Percentiles rank a stretch among this genome's conserved stretches.
phyloP scores from a whole-genome alignment of 2,797 vertebrate genomes.

The Poecilia wingei region DNA sequence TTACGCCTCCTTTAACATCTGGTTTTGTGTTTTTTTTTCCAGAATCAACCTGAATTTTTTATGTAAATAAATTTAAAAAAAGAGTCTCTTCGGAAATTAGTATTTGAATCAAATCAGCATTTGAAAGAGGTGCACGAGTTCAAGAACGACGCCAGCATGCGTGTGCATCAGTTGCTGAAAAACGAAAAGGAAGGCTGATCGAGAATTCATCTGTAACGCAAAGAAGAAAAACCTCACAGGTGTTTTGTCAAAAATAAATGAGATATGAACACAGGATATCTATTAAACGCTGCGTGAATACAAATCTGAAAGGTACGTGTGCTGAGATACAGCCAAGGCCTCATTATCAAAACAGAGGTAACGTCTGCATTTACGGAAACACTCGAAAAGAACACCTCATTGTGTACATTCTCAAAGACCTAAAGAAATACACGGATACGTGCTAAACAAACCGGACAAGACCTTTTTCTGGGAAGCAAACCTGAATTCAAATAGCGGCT shows the following conservation, averaged over 20 bases:
- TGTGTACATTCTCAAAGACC: neutral
- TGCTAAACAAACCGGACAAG: constrained; percentile 32
- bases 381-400: neutral
- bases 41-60: constrained; percentile 13
- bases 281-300: neutral
- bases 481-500: constrained; percentile 50
- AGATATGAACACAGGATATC: neutral
- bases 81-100: constrained; percentile 30
- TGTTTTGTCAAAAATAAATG: constrained; percentile 22
- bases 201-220: neutral
- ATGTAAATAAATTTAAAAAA: neutral
- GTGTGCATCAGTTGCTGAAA: neutral
- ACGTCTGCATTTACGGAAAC: constrained; percentile 6
- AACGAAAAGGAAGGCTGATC: neutral
- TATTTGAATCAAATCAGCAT: constrained; percentile 35
- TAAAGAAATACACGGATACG: constrained; percentile 13
- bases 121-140: constrained; percentile 31
- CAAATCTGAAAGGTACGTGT: constrained; percentile 1
- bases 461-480: constrained; percentile 35
- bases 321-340: neutral
- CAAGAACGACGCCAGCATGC: constrained; percentile 1
- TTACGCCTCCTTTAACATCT: neutral
- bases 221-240: constrained; percentile 3
- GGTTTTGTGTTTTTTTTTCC: constrained; percentile 4
- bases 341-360: constrained; percentile 1